A percentile compares a stretch with the other conserved stretches of the same genome.
Conservation (phyloP, 2,888 invertebrate genomes). For the Metalampra italica region DNA sequence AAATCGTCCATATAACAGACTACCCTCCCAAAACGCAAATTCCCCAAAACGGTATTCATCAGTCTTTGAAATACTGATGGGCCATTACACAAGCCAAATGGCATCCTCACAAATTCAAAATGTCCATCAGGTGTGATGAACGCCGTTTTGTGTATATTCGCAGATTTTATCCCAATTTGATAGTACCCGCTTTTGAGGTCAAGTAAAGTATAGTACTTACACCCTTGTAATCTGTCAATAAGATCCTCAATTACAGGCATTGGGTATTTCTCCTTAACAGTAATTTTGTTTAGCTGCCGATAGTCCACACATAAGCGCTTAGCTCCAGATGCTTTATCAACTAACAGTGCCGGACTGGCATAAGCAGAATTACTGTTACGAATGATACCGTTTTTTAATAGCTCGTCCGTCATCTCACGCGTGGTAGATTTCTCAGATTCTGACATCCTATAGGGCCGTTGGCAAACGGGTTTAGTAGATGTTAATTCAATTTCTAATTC, state of each 20-base stretch:
- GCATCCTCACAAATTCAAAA: not conserved
- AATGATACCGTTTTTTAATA: not conserved
- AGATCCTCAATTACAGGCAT: conserved; percentile 6
- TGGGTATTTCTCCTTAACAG: conserved; percentile 5
- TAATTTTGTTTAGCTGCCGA: conserved; percentile 1
- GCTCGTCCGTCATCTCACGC: not conserved
- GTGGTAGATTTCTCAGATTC: not conserved
- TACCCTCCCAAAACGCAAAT: not conserved
- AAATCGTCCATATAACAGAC: conserved; percentile 2
- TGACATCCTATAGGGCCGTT: conserved; percentile 5
- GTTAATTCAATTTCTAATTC: conserved; percentile 4
- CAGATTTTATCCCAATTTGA: not conserved
- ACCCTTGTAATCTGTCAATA: not conserved
- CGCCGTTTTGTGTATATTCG: not conserved
- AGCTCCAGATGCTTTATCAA: conserved; percentile 4
- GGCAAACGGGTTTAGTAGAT: conserved; percentile 1
- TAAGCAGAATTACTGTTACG: conserved; percentile 5
- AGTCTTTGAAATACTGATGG: no score
- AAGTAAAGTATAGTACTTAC: not conserved
- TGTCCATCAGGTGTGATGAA: no score
- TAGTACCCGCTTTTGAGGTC: not conserved
- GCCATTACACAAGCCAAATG: not conserved
- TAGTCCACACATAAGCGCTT: conserved; percentile 5
- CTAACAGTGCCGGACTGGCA: conserved; percentile 2
- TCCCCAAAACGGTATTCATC: not conserved